Conservation (phyloP, 2,888 invertebrate species). For the Mythimna lalbum region DNA sequence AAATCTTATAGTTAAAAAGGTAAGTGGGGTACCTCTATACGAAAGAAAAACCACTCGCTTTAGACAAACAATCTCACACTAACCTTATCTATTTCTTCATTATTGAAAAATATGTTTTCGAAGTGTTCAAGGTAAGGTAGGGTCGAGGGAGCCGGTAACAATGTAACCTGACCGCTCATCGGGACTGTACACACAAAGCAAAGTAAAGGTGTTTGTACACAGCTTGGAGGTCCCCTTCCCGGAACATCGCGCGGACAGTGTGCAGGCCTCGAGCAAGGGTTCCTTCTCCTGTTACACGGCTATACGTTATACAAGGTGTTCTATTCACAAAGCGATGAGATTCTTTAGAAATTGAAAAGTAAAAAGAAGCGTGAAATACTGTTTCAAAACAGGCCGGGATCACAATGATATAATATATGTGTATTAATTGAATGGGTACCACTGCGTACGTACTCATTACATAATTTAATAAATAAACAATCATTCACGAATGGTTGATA, state of each 20-base stretch:
- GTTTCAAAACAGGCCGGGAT: not conserved
- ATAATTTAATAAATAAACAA: not conserved
- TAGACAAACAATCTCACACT: not conserved
- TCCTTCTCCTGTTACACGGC: conserved; percentile 1
- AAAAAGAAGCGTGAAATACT: conserved; percentile 11
- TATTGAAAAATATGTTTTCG: conserved; percentile 22
- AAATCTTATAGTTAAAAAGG: not conserved
- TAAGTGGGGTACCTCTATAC: too few relatives aligned
- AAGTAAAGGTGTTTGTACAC: conserved; percentile 54
- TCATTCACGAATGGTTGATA: too few relatives aligned
- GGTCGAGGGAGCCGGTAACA: conserved; percentile 34
- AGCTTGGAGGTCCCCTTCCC: conserved; percentile 39
- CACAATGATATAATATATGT: too few relatives aligned
- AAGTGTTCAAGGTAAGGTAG: conserved; percentile 6
- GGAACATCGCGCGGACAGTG: conserved; percentile 33
- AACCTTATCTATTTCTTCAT: not conserved
- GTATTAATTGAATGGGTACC: too few relatives aligned
- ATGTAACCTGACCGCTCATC: conserved; percentile 58
- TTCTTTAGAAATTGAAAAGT: conserved; percentile 35
- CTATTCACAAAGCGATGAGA: conserved; percentile 15
- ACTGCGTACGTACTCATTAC: not conserved
- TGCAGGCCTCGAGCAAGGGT: not conserved
- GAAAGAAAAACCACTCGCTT: conserved; percentile 1
- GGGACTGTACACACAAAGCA: conserved; percentile 43
- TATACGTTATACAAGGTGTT: conserved; percentile 3